These are phyloP conservation scores for Junco hyemalis DNA, from an alignment of 2,113 vertebrate species.

Conservation along the genomic window DNA sequence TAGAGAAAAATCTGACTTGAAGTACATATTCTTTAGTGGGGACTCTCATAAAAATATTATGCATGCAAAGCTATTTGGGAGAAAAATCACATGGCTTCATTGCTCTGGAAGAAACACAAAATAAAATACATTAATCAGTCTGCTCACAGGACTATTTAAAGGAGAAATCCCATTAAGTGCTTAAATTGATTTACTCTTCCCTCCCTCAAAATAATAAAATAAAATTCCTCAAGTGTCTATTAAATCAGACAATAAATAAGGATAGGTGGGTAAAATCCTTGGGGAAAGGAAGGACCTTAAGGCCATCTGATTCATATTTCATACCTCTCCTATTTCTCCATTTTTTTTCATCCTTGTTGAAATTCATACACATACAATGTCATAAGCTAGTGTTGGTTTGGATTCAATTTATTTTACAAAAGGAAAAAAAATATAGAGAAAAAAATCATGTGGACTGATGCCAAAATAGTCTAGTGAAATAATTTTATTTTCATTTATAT, in stretches of 20 bases:
- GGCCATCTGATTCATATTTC: conserved; percentile 70
- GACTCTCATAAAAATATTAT: not conserved
- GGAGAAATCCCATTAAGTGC: conserved; percentile 43
- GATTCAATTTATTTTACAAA: conserved; percentile 52
- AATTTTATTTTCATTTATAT: conserved; percentile 53
- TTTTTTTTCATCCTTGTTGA: conserved; percentile 16
- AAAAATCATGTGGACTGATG: not conserved
- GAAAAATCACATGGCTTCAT: not conserved
- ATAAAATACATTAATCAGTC: conserved; percentile 58
- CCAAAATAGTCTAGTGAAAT: conserved; percentile 37
- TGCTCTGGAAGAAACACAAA: conserved; percentile 20
- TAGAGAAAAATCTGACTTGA: not conserved
- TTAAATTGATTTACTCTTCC: conserved; percentile 62
- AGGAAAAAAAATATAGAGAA: not conserved
- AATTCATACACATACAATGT: conserved; percentile 53
- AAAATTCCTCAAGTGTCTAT: conserved; percentile 53
- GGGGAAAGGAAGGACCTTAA: conserved; percentile 50
- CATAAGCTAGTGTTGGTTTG: conserved; percentile 16
- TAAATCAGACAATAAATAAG: conserved; percentile 68
- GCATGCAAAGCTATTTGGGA: not conserved
- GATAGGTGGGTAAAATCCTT: conserved; percentile 49
- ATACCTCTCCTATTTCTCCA: conserved; percentile 28
- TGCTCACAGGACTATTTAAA: conserved; percentile 43
- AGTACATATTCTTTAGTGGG: not conserved
- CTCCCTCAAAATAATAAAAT: conserved; percentile 55